Base-by-base conservation (phyloP, 2,888 invertebrate genomes). In the Steinernema carpocapsae region DNA sequence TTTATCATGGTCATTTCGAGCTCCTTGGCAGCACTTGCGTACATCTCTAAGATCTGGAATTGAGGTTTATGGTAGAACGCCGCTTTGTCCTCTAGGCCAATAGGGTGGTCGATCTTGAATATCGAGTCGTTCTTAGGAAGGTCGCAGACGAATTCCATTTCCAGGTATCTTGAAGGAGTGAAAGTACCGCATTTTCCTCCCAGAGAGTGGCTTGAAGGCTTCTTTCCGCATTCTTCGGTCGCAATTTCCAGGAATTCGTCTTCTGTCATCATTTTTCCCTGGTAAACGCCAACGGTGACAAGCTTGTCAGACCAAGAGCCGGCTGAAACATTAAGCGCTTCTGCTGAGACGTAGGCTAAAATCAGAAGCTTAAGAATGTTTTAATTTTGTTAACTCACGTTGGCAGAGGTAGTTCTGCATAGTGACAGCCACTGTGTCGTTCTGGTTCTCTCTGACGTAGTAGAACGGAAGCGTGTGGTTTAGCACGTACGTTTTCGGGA, bases 221-320 rank as follows among this genome's bases (percentile, higher is more conserved):
- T 48, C 4, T 14, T 4, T 14, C 48, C 19, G 48, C 48, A 48
- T 2, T 48, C 48, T 48, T 19, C 14, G n/a, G 6, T 48, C 3
- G 48, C 17, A 7, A 7, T 14, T 4, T 3, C 19, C 48, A 48
- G 19, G 6, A 17, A 48, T 14, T 48, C 48, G 2, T 17, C 48
- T 14, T 4, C 48, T 37, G 37, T 37, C 37, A 37, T 3, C 3
- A 3, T 37, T 37, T 37, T 37, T 3, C 48, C 2, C 48, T 48
- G 4, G 48, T 14, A 43, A 14, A 43, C 14, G 7, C 43, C 43
- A 10, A 14, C 43, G 7, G 43, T 14, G 43, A 14, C 7, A 14
- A 52, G 52, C 52, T 24, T 52, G 52, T 52, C 52, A 22, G 52
- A 52, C 52, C 52, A 52, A 24, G 52, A 52, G 1, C 52, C 52